These are phyloP conservation scores for Cirrhinus mrigala DNA, from an alignment of 2,797 vertebrate genomes.

Conservation along the genomic window DNA sequence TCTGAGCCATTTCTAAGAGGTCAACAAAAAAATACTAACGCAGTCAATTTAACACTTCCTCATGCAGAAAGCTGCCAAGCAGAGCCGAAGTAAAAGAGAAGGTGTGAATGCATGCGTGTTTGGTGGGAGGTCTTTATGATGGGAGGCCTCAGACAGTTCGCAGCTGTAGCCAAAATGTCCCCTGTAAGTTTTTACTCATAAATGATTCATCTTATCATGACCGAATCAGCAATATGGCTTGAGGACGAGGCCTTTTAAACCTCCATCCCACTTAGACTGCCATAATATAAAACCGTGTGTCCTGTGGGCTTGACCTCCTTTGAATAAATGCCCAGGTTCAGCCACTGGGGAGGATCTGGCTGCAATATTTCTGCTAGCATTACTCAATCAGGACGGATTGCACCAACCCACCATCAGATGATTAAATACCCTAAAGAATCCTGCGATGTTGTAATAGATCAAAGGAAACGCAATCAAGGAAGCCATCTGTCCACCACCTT, in stretches of 20 bases:
- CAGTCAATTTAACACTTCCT: conserved; percentile 53
- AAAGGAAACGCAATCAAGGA: conserved; percentile 28
- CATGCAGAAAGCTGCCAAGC: conserved; percentile 33
- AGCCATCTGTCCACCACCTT: conserved; percentile 39
- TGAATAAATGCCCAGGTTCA: conserved; percentile 70
- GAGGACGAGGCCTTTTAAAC: conserved; percentile 15
- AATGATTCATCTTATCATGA: conserved; percentile 78
- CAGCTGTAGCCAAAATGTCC: conserved; percentile 65
- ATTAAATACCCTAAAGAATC: conserved; percentile 68
- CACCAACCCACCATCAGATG: conserved; percentile 71
- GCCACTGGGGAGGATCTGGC: conserved; percentile 59
- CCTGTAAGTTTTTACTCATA: conserved; percentile 72
- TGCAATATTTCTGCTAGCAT: conserved; percentile 63
- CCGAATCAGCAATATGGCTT: conserved; percentile 67
- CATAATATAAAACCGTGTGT: conserved; percentile 65
- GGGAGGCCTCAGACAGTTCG: not conserved
- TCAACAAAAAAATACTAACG: conserved; percentile 42
- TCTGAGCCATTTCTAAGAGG: conserved; percentile 12
- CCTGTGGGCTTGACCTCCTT: conserved; percentile 51
- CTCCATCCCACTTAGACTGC: conserved; percentile 65
- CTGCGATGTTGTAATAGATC: conserved; percentile 49
- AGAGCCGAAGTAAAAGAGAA: conserved; percentile 30
- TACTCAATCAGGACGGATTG: conserved; percentile 67
- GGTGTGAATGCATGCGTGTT: not conserved
- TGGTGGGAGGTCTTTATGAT: not conserved